Base-by-base conservation (phyloP, 1,140 invertebrate species). In the Drosophila virilis region DNA sequence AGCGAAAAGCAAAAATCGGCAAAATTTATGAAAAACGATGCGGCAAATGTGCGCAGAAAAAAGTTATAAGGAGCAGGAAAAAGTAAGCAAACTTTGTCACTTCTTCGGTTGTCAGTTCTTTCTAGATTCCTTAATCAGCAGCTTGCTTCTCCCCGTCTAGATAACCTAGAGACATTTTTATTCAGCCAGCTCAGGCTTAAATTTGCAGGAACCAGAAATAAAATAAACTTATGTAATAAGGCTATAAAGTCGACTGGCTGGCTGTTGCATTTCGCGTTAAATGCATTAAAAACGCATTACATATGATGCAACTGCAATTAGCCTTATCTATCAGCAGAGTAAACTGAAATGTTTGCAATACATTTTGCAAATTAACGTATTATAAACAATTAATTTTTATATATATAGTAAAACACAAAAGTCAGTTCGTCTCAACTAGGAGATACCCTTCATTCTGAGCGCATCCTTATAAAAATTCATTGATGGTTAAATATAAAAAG, bases 301-400 rank as follows among this genome's bases (percentile, higher is more conserved):
- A 72, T 33, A 72, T 33, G 77, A 60, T 51, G 33, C 50, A 46
- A 50, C 54, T 64, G 64, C 52, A 80, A 81, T 86, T 85, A 75
- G 38, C 43, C 45, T 62, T 50, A 60, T 69, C 43, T 46, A 54
- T 60, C 35, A 61, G 28, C 13, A 6, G 45, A 33, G 43, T 17
- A 48, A 55, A 48, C 55, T 45, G 6, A 57, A 67, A 60, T 38
- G 52, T 32, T 40, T 65, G 77, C 71, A 77, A 85, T 85, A 51
- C 66, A 71, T 68, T 88, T 82, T 76, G 52, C 68, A 73, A 78
- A 86, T 88, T 88, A 82, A 69, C 79, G 83, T 77, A 67, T 79
- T 68, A 77, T 60, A 37, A 69, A 22, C 38, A 38, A 45, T 52
- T 33, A 15, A 46, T 17, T 28, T 35, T 4, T 28, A 17, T 10